Percentiles rank a stretch among this genome's conserved stretches.
phyloP scores from a whole-genome alignment of 2,888 invertebrate genomes.

The Pterostichus niger region DNA sequence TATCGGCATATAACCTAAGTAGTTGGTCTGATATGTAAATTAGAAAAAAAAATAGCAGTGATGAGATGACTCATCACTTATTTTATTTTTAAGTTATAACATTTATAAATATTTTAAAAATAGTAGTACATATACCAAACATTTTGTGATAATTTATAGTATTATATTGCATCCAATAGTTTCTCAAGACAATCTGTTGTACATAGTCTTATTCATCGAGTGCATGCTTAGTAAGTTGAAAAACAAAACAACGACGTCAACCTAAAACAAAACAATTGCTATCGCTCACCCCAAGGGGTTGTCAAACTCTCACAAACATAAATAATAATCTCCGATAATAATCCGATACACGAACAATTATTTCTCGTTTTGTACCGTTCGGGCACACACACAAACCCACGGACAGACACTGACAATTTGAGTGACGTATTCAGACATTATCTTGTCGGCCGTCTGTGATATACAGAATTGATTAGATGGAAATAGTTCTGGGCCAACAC shows the following conservation, averaged over 20 bases:
- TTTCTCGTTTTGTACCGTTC: conserved; percentile 18
- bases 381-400: conserved; percentile 36
- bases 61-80: too few relatives aligned
- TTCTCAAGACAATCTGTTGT: too few relatives aligned
- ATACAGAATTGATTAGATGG: conserved; percentile 65
- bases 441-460: conserved; percentile 61
- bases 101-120: too few relatives aligned
- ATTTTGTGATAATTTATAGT: too few relatives aligned
- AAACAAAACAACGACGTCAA: conserved; percentile 32
- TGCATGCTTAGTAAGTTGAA: conserved; percentile 16
- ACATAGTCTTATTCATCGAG: not conserved
- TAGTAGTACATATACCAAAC: too few relatives aligned
- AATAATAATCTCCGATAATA: conserved; percentile 49
- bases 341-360: conserved; percentile 49
- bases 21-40: too few relatives aligned
- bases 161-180: too few relatives aligned
- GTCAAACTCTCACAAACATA: conserved; percentile 50
- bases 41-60: too few relatives aligned
- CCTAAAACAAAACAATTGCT: conserved; percentile 24
- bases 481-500: conserved; percentile 59
- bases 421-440: conserved; percentile 60
- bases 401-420: conserved; percentile 48
- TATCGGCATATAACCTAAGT: too few relatives aligned
- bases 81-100: too few relatives aligned
- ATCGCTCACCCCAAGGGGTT: conserved; percentile 45